A percentile compares a stretch with the other conserved stretches of the same genome.
These are phyloP conservation scores for Argentina silus DNA, from an alignment of 2,797 vertebrate genomes.

Conservation along the genomic window DNA sequence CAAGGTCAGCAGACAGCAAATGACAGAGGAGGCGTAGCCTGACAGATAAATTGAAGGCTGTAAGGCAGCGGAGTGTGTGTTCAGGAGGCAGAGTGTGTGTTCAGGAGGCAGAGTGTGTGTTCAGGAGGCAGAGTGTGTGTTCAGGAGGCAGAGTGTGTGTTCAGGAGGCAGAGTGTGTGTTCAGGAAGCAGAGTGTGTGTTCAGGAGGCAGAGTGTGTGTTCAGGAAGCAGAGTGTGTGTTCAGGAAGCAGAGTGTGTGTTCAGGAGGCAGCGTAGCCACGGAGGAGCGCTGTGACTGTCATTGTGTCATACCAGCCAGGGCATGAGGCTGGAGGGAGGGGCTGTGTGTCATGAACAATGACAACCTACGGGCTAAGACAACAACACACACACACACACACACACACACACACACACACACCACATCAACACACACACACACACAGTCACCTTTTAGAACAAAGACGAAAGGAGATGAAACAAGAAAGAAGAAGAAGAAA, in stretches of 20 bases:
- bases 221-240: too few species aligned
- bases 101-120: too few species aligned
- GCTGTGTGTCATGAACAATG: constrained; percentile 65
- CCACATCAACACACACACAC: constrained; percentile 25
- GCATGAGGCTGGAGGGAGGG: constrained; percentile 43
- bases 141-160: too few species aligned
- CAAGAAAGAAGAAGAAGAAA: constrained; percentile 63
- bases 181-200: too few species aligned
- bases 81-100: constrained; percentile 10
- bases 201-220: too few species aligned
- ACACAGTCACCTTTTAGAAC: constrained; percentile 55
- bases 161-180: too few species aligned
- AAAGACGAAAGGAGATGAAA: constrained; percentile 64
- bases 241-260: too few species aligned
- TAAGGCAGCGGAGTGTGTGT: constrained; percentile 58
- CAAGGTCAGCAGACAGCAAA: constrained; percentile 56
- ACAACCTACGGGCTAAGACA: constrained; percentile 60
- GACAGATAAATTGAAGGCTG: constrained; percentile 37
- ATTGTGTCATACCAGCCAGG: constrained; percentile 59
- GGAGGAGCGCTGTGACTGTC: constrained; percentile 52
- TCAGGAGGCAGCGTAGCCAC: constrained; percentile 51
- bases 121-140: too few species aligned
- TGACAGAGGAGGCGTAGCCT: constrained; percentile 36
- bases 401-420: constrained; percentile 49
- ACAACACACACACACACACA: constrained; percentile 22